Percentiles rank a stretch among this genome's conserved stretches.
phyloP scores from a whole-genome alignment of 2,113 vertebrate genomes.

The Cariama cristata region DNA sequence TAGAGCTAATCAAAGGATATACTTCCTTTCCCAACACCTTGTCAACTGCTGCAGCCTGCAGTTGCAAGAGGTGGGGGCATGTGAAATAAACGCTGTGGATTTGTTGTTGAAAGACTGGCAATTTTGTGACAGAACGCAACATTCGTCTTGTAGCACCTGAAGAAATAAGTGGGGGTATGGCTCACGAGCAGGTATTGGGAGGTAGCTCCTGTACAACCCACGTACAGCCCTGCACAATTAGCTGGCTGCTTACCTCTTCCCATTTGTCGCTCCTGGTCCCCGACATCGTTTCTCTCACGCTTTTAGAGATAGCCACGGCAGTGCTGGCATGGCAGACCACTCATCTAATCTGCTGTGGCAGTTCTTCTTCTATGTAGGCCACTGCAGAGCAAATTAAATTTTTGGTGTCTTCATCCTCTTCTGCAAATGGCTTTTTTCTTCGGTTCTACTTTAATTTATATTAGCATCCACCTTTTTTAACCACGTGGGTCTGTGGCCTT shows the following conservation, averaged over 20 bases:
- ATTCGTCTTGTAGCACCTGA: background rate
- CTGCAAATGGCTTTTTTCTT: background rate
- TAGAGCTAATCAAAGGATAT: background rate
- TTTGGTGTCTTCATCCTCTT: background rate
- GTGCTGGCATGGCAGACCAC: background rate
- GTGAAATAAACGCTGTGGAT: accelerated
- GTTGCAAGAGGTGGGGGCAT: background rate
- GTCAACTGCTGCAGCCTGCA: background rate
- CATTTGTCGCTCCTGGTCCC: conserved; percentile 16
- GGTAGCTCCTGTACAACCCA: background rate
- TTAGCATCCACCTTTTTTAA: background rate
- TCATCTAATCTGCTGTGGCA: conserved; percentile 53
- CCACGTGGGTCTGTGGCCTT: background rate
- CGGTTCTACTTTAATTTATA: background rate
- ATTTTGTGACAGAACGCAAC: background rate
- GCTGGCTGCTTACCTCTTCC: background rate
- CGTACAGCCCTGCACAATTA: background rate
- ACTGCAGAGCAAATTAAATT: conserved; percentile 5
- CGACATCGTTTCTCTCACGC: background rate
- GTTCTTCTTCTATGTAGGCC: conserved; percentile 27
- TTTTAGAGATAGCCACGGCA: background rate
- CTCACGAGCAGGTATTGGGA: background rate
- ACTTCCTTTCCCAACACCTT: background rate
- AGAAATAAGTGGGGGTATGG: background rate
- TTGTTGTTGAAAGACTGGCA: background rate